Conservation (phyloP, 2,797 vertebrate species). For the Sus cebifrons region DNA sequence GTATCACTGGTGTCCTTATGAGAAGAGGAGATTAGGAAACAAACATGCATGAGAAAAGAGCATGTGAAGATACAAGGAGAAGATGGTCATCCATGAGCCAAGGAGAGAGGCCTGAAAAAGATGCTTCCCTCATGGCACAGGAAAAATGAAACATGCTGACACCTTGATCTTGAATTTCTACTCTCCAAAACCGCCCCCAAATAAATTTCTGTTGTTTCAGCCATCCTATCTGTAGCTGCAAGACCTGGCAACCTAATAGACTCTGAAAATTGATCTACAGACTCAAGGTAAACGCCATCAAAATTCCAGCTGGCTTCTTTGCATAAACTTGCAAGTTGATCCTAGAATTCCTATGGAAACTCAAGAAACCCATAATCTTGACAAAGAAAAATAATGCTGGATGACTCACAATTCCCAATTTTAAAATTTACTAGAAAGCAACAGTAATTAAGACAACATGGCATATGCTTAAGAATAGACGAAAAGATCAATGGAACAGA, state of each 20-base stretch:
- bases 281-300: background rate
- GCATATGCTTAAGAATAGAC: background rate
- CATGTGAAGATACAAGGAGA: background rate
- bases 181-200: background rate
- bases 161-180: background rate
- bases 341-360: background rate
- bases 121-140: background rate
- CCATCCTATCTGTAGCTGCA: background rate
- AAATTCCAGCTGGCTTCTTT: background rate
- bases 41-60: background rate
- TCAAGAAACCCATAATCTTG: background rate
- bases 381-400: background rate
- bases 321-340: background rate
- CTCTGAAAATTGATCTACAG: background rate
- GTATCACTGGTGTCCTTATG: background rate
- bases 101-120: background rate
- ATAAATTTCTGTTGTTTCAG: background rate
- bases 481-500: background rate
- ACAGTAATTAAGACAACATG: background rate
- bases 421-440: background rate
- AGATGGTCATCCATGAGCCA: background rate
- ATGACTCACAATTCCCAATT: background rate
- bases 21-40: background rate
- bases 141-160: background rate
- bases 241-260: background rate